Base-by-base conservation (phyloP, 1,140 invertebrate species). In the Dermatophagoides farinae region DNA sequence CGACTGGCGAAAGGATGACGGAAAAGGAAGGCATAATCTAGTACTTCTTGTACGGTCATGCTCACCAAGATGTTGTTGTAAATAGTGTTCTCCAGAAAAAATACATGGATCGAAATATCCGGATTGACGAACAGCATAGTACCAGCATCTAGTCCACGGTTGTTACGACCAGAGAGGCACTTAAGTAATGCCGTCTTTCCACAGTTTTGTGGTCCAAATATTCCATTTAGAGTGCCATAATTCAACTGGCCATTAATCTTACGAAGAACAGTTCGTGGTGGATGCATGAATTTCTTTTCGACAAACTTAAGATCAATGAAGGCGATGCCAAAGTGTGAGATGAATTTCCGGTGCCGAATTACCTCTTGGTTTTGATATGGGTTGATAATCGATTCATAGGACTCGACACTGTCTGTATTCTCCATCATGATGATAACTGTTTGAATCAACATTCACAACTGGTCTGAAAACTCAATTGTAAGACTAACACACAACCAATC, bases 151-250 rank as follows among this genome's bases (percentile, higher is more conserved):
- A 58, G 4, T 18, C 44, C 25, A 16, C 16, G 10, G 16, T 58
- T 58, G 18, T 58, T 58, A 4, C 57, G 39, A 39, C 61, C 61
- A 31, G 46, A 22, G 6, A 62, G 37, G 41, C 25, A 53, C 39
- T 59, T 66, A 39, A 67, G 49, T 18, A 61, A 22, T 11, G 65
- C 64, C 5, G 65, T 64, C 58, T 68, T 69, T 44, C 67, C 67
- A 40, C 53, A 69, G 22, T 65, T 64, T 12, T 61, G 64, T 5
- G 67, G 66, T 25, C 67, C 68, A 18, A 68, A 16, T 31, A 64
- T 47, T 5, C 12, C 57, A 18, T 58, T 58, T 9, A 58, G n/a
- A 6, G 57, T 44, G 2, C 57, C 57, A 49, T 44, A 58, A 23
- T 46, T 58, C 6, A 58, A 58, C 10, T 58, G 43, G 10, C 57